phyloP scores from a whole-genome alignment of 2,113 vertebrate species.

The Conger conger region DNA sequence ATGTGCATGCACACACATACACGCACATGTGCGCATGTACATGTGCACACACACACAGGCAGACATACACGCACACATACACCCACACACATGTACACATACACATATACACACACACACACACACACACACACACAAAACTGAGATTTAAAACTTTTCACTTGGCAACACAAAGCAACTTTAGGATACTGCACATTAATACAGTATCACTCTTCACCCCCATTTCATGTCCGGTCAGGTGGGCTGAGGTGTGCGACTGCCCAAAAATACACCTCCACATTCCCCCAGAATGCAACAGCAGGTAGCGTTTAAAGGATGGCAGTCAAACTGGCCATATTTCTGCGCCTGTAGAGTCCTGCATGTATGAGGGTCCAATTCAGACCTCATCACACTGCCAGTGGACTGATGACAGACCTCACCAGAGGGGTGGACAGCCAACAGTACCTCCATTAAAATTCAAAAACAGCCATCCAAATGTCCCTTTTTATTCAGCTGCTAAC shows the following conservation, averaged over 20 bases:
- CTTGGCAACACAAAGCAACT: no score
- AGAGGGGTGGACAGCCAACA: not conserved
- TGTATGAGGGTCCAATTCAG: not conserved
- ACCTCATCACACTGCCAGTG: not conserved
- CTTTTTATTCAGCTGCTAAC: not conserved
- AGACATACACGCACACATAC: no score
- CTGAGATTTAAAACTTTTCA: not conserved
- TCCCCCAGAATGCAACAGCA: not conserved
- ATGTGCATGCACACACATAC: not conserved
- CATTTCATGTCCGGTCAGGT: not conserved
- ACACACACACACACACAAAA: not conserved
- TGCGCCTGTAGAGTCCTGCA: not conserved
- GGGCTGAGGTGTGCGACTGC: not conserved
- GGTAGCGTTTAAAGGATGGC: not conserved
- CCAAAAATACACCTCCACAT: not conserved
- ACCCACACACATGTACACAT: no score
- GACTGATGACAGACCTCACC: not conserved
- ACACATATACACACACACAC: conserved; percentile 32
- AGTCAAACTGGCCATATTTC: not conserved
- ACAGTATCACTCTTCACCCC: not conserved
- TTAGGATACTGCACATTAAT: no score
- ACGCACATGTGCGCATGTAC: no score
- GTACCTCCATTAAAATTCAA: not conserved
- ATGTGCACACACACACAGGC: no score
- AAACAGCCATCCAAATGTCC: not conserved